Percentiles rank a stretch among this genome's conserved stretches.
phyloP scores from a whole-genome alignment of 2,113 vertebrate species.

The Coreoperca whiteheadi region DNA sequence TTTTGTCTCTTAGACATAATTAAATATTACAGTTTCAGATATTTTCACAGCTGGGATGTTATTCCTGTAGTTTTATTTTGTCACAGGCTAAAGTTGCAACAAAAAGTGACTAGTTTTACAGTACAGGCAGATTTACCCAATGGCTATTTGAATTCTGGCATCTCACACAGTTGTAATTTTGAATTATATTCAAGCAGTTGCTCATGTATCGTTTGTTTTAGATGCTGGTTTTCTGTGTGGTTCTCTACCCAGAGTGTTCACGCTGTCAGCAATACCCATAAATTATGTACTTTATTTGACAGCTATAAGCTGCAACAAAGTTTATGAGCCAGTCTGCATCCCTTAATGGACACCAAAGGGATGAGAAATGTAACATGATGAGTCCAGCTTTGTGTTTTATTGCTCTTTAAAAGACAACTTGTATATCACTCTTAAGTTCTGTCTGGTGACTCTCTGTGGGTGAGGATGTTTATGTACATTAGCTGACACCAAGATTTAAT shows the following conservation, averaged over 20 bases:
- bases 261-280: background rate
- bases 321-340: slow-evolving; percentile 1
- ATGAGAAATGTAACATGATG: background rate
- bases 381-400: slow-evolving; percentile 1
- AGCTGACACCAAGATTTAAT: background rate
- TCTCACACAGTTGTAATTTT: background rate
- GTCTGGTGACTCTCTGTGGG: background rate
- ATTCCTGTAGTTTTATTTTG: background rate
- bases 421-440: background rate
- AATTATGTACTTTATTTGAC: background rate
- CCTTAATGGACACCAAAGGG: background rate
- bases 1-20: background rate
- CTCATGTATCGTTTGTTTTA: background rate
- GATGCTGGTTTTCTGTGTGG: background rate
- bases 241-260: background rate
- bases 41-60: background rate
- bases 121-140: background rate
- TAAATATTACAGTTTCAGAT: background rate
- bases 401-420: background rate
- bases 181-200: background rate
- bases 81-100: background rate
- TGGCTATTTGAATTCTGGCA: background rate
- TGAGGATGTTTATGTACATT: background rate
- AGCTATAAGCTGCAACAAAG: slow-evolving; percentile 1
- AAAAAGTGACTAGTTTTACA: background rate